Base-by-base conservation (phyloP, 2,113 vertebrate genomes). In the Grammomys dolichurus region DNA sequence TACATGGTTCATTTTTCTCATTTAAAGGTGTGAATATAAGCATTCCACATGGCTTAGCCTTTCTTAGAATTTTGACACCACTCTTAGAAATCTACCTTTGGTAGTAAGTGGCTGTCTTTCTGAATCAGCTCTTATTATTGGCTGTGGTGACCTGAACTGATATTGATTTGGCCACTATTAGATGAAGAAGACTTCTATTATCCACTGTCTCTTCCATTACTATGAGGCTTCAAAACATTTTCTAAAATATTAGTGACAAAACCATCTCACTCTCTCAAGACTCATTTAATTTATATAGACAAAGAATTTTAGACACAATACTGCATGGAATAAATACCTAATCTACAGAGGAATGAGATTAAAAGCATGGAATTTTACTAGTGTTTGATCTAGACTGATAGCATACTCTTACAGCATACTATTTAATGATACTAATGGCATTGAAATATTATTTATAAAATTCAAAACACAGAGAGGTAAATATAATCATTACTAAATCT, bases 1-100 rank as follows among this genome's bases (percentile, higher is more conserved):
- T 81, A 51, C 51, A 11, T 54, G 94, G 97, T 97, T 98, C 97
- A 96, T 33, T 26, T 96, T 97, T 97, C 97, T 97, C 94, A 97
- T 97, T 98, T 97, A 96, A 86, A 96, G 97, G 97, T 96, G 97
- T 97, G 95, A 97, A 89, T 94, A 70, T 85, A 95, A 81, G 87
- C 67, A 63, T 60, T 94, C 67, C 72, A 90, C 95, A 89, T 94
- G 94, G 77, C 87, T 94, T 36, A n/a, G 63, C 84, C 65, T 36
- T 90, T 70, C 58, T 54, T 76, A 33, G 65, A 89, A 81, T 84
- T 76, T 84, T 92, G 91, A 69, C 96, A 93, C 78, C 65, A 24
- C 36, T 60, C 56, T 94, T 78, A 77, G 96, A 87, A 72, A 90
- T 88, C 84, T 20, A 87, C 54, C 89, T 67, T 7, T 56, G 24